Conservation (phyloP, 2,888 invertebrate genomes). For the Agrotis exclamationis region DNA sequence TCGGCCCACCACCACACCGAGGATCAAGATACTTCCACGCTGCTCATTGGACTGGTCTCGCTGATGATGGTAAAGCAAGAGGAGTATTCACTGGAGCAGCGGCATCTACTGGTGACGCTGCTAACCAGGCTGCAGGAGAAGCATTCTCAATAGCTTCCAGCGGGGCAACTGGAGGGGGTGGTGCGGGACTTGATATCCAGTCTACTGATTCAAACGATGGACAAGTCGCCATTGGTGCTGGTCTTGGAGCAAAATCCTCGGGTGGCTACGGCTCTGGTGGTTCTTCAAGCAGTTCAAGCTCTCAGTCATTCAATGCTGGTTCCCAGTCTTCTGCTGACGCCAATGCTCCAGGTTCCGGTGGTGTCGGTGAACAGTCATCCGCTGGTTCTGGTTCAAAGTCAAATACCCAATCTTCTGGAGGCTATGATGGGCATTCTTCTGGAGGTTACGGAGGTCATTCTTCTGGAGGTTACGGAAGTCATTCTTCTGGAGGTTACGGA, state of each 20-base stretch:
- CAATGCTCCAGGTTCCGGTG: constrained; percentile 27
- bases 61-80: constrained; percentile 72
- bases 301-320: constrained; percentile 46
- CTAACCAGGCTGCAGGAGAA: constrained; percentile 66
- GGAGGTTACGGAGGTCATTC: constrained; percentile 15
- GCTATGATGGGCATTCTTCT: constrained; percentile 18
- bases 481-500: constrained; percentile 19
- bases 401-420: constrained; percentile 14
- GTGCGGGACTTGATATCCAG: constrained; percentile 21
- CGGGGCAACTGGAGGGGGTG: constrained; percentile 24
- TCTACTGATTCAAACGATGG: constrained; percentile 8
- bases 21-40: constrained; percentile 69
- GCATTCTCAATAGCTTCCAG: constrained; percentile 74
- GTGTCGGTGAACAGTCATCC: constrained; percentile 18
- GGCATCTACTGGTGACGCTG: constrained; percentile 68
- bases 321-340: constrained; percentile 35
- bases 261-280: constrained; percentile 30
- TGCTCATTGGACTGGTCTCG: constrained; percentile 80
- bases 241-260: constrained; percentile 2
- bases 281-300: constrained; percentile 50
- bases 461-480: constrained; percentile 11
- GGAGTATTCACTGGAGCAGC: constrained; percentile 76
- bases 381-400: constrained; percentile 15
- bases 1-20: constrained; percentile 21
- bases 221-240: constrained; percentile 33